Evolutionary conservation across 2,113 vertebrate species (phyloP).

Genomic region (Myrmecophaga tridactyla): DNA sequence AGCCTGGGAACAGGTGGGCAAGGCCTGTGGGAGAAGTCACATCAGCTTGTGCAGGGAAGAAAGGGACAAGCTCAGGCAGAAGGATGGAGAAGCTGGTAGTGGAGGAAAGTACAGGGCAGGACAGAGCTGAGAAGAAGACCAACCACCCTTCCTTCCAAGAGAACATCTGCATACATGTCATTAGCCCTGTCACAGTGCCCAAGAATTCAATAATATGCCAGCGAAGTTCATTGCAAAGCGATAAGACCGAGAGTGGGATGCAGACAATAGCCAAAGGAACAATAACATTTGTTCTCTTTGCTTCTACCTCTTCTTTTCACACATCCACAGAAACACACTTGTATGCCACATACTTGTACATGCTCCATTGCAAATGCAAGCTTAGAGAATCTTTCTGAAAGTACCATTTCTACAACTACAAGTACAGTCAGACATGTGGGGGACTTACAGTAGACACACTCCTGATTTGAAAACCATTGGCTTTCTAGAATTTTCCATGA

Average conservation of each 20-base stretch:
- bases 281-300: neutral
- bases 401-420: conserved; percentile 14
- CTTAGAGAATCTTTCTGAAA: conserved; percentile 10
- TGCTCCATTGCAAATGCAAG: neutral
- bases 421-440: neutral
- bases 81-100: too few relatives aligned
- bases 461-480: conserved; percentile 52
- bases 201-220: accelerated
- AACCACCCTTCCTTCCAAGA: neutral
- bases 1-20: too few relatives aligned
- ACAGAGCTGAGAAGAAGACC: neutral
- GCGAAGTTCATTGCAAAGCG: neutral
- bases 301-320: neutral
- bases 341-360: neutral
- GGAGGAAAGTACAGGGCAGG: too few relatives aligned
- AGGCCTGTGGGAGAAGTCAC: too few relatives aligned
- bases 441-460: conserved; percentile 8
- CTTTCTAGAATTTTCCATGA: conserved; percentile 60
- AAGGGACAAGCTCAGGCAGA: too few relatives aligned
- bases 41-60: too few relatives aligned
- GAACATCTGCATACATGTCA: neutral
- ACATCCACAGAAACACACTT: neutral
- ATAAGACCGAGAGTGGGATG: neutral
- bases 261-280: neutral
- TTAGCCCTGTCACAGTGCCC: accelerated